Conservation (phyloP, 2,888 invertebrate genomes). For the Sminthurides aquaticus region DNA sequence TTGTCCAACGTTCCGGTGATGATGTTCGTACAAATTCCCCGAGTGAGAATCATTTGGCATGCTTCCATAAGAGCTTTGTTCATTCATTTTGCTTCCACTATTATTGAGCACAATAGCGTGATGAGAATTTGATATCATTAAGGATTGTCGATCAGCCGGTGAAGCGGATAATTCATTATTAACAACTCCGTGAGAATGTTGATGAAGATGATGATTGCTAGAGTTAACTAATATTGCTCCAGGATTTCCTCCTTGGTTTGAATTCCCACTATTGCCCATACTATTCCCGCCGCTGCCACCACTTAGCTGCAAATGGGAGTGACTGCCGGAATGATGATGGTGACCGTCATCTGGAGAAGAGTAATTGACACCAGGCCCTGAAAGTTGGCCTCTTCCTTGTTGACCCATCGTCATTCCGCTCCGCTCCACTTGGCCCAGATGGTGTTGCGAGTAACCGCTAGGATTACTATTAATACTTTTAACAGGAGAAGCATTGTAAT, state of each 20-base stretch:
- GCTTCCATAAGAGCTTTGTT: neutral
- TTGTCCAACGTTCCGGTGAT: neutral
- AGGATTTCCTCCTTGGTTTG: neutral
- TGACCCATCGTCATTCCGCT: too few species aligned
- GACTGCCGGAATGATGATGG: too few species aligned
- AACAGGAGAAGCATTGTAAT: neutral
- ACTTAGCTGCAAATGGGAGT: too few species aligned
- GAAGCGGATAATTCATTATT: neutral
- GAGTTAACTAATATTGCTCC: neutral
- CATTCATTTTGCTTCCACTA: constrained; percentile 1
- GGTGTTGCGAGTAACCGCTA: too few species aligned
- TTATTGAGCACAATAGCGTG: neutral
- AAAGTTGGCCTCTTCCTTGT: too few species aligned
- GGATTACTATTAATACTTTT: neutral
- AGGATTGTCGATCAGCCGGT: neutral
- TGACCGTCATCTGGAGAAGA: too few species aligned
- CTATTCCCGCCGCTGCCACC: neutral
- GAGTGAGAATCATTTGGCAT: constrained; percentile 1
- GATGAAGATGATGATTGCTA: neutral
- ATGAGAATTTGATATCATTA: neutral
- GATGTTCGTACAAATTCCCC: neutral
- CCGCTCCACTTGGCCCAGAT: too few species aligned
- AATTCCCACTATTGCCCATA: neutral
- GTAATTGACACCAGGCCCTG: too few species aligned
- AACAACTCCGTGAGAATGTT: neutral